Base-by-base conservation (phyloP, 2,113 vertebrate genomes). In the Paracyprichromis sp. region DNA sequence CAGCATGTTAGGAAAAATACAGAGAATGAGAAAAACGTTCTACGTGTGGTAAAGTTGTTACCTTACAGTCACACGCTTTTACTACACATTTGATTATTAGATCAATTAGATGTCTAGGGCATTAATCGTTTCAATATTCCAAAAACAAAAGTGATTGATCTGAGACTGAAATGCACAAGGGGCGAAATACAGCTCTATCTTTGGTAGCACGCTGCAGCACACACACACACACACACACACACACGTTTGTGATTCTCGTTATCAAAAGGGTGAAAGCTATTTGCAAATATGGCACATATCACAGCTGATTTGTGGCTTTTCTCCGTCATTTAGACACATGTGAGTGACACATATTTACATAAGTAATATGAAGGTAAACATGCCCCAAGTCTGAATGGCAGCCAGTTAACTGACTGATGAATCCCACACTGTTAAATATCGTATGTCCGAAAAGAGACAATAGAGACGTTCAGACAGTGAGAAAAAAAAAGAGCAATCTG, bases 31-130 rank as follows among this genome's bases (percentile, higher is more conserved):
- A 78, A 34, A 87, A 84, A 89, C 6, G 21, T 84, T 86, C 40
- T 79, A 89, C 0, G 80, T 83, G 59, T 87, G 71, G 69, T 59
- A 38, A 88, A 85, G 88, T n/a, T 91, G 90, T 90, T 87, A 69
- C 85, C 76, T 24, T 93, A 83, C 90, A 90, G 52, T 45, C 19
- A 8, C 8, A n/a, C 2, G 31, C 81, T 71, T 9, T 86, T 63
- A 87, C 80, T 83, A 7, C 34, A 95, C 52, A 29, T 47, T 76
- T 76, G 69, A 45, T 50, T 10, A 29, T 76, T 47, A 19, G 16
- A 11, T 76, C 14, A 29, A 29, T 19, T 50, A 47, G 24, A 29
- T 76, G 16, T 47, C 71, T 17, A 76, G 6, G 24, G 21, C 16
- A 47, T 47, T 50, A 47, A 47, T 47, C 24, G 4, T 47, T 19